Conservation (phyloP, 2,113 vertebrate species). For the Carettochelys insculpta region DNA sequence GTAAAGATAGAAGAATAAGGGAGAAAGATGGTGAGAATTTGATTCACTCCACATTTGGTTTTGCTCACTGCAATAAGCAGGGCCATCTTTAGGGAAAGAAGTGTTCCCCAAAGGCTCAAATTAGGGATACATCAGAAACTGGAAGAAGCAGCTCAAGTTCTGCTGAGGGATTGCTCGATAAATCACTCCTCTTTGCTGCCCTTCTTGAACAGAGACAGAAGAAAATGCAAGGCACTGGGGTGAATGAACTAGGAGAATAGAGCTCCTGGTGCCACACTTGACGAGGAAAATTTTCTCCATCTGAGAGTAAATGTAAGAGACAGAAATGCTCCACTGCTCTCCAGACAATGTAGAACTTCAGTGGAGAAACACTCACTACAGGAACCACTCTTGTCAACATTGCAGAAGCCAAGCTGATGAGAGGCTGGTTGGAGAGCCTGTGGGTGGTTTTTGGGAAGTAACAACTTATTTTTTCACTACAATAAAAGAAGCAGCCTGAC, state of each 20-base stretch:
- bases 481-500: background rate
- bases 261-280: background rate
- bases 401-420: background rate
- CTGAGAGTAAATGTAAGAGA: background rate
- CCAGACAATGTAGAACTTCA: background rate
- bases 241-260: too few species aligned
- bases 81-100: background rate
- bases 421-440: background rate
- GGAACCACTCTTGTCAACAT: background rate
- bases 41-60: background rate
- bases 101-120: fast-evolving
- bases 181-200: background rate
- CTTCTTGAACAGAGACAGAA: background rate
- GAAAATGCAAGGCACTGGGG: background rate
- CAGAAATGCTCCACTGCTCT: background rate
- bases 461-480: too few species aligned
- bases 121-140: background rate
- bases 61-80: background rate
- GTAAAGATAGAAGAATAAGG: background rate
- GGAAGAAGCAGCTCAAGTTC: background rate
- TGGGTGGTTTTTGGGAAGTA: too few species aligned
- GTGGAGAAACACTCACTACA: background rate
- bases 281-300: background rate
- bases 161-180: background rate
- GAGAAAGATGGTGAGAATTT: fast-evolving